Base-by-base conservation (phyloP, 2,113 vertebrate species). In the Toxotes chatareus region DNA sequence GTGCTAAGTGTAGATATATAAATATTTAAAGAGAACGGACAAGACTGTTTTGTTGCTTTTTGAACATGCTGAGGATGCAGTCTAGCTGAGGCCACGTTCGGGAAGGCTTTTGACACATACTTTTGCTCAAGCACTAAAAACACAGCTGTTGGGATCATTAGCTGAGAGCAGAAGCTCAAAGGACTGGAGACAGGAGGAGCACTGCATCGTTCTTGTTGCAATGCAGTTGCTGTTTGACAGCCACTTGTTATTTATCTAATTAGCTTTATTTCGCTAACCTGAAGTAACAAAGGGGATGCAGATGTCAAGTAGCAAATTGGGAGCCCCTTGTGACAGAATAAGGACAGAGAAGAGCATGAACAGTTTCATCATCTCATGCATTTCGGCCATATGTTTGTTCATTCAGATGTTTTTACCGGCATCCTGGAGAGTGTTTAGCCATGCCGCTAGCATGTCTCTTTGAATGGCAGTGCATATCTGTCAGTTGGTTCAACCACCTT, bases 31-130 rank as follows among this genome's bases (percentile, higher is more conserved):
- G 56, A 56, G 62, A 4, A 34, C 46, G 23, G 19, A 27, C 11
- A 75, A 32, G 38, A 38, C 38, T 72, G 53, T 16, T 10, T 72
- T 72, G 67, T 42, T 34, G 38, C 66, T 23, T 38, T 59, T 42
- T 44, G 19, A 82, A 76, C 40, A n/a, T 66, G 47, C 76, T 74
- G 82, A 84, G 27, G 56, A 53, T 68, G 75, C 82, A 79, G 63
- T 74, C 31, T 74, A 3, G 34, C 36, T 11, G 60, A 42, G 61
- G n/a, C 44, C 46, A 56, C 27, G 17, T 31, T 68, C 5, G 44
- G 5, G 42, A 36, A 73, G 17, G 64, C n/a, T 64, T 56, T 57
- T 51, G 46, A 76, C 55, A 81, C 53, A 32, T 42, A 60, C 55
- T 51, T 34, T 44, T 69, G 27, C 16, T 74, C 49, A 44, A 65